A percentile compares a stretch with the other conserved stretches of the same genome.
Evolutionary conservation across 2,113 vertebrate genomes (phyloP).

Genomic region (Phrynocephalus versicolor): DNA sequence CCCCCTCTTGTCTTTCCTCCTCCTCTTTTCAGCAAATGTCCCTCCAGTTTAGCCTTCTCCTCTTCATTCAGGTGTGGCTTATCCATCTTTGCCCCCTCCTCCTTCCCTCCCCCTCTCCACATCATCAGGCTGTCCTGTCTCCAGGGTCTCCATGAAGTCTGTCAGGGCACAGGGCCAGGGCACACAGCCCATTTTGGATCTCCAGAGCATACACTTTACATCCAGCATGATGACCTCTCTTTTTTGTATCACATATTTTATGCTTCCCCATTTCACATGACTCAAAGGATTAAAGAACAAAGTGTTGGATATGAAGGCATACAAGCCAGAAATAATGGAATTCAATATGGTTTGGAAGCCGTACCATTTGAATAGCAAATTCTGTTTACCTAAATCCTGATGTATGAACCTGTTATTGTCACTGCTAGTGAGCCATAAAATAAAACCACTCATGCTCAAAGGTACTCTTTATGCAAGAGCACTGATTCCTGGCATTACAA

Average conservation of each 20-base stretch:
- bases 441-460: not conserved
- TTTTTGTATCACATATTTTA: not conserved
- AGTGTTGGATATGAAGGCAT: not conserved
- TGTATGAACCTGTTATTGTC: not conserved
- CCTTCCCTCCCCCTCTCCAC: too few relatives aligned
- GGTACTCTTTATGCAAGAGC: not conserved
- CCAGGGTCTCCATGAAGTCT: too few relatives aligned
- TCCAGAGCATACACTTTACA: too few relatives aligned
- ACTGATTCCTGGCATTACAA: not conserved
- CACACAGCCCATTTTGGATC: too few relatives aligned
- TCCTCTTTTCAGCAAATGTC: too few relatives aligned
- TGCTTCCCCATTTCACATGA: not conserved
- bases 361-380: not conserved
- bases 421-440: not conserved
- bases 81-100: not conserved
- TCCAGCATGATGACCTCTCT: not conserved
- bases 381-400: not conserved
- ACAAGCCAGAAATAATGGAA: not conserved
- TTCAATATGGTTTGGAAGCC: not conserved
- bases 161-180: too few relatives aligned
- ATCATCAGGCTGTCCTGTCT: too few relatives aligned
- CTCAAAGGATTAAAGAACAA: not conserved
- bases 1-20: too few relatives aligned
- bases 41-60: too few relatives aligned
- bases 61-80: not conserved